phyloP scores from a whole-genome alignment of 1,140 invertebrate genomes.

The Zaprionus camerounensis region DNA sequence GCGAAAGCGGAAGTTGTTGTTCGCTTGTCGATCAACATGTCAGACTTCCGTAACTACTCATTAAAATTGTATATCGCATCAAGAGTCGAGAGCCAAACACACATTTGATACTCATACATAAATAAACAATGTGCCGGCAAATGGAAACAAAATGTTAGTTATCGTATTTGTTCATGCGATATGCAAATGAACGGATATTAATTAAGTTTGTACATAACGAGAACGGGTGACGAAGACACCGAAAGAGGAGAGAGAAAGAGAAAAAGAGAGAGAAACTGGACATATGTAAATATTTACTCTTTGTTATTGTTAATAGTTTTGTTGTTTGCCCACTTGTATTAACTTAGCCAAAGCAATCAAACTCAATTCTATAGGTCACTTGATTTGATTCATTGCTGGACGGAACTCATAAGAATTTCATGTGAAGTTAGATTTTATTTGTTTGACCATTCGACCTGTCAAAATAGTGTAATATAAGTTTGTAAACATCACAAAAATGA shows the following conservation, averaged over 20 bases:
- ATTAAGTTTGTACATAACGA: slow-evolving; percentile 38
- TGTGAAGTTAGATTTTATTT: no score
- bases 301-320: neutral
- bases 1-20: slow-evolving; percentile 69
- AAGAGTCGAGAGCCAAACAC: neutral
- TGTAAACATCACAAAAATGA: no score
- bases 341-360: neutral
- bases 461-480: no score
- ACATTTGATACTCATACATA: slow-evolving; percentile 23
- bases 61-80: slow-evolving; percentile 17
- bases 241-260: neutral
- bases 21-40: slow-evolving; percentile 45
- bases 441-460: no score
- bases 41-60: slow-evolving; percentile 8
- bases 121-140: slow-evolving; percentile 23
- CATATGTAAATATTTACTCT: neutral
- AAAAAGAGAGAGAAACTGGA: neutral
- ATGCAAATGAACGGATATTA: slow-evolving; percentile 63
- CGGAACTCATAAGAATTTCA: no score
- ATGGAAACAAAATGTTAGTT: slow-evolving; percentile 28
- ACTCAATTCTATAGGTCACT: neutral
- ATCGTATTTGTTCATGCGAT: slow-evolving; percentile 32
- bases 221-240: neutral
- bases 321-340: neutral
- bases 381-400: no score